Percentiles rank a stretch among this genome's conserved stretches.
phyloP scores from a whole-genome alignment of 2,113 vertebrate genomes.

The Daboia siamensis region DNA sequence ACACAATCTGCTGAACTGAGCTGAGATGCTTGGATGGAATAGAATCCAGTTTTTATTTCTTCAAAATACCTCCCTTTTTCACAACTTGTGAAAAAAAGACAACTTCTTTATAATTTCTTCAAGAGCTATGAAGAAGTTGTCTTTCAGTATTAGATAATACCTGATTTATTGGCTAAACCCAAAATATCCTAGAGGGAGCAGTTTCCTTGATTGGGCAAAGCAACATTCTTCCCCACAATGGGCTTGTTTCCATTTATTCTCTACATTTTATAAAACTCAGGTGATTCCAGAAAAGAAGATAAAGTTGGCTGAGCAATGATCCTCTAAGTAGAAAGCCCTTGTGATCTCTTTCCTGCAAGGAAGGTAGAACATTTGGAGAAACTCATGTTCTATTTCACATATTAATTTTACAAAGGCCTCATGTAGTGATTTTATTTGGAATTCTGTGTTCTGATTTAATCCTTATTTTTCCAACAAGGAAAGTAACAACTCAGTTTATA shows the following conservation, averaged over 20 bases:
- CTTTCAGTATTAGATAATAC: background rate
- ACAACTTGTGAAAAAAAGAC: background rate
- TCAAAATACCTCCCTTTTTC: background rate
- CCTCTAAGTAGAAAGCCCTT: background rate
- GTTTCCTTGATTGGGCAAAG: background rate
- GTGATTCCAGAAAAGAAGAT: background rate
- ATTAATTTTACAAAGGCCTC: background rate
- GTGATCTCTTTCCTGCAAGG: background rate
- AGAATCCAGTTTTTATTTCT: background rate
- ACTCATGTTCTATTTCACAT: background rate
- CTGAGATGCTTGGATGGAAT: background rate
- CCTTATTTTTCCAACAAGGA: background rate
- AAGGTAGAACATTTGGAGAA: background rate
- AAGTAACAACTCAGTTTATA: background rate
- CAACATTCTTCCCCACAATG: background rate
- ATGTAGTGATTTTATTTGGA: background rate
- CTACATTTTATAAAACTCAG: background rate
- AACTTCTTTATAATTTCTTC: background rate
- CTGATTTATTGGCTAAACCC: background rate
- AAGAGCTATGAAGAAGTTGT: background rate
- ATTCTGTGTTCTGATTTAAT: background rate
- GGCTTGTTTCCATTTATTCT: background rate
- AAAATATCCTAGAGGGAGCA: background rate
- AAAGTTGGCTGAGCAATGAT: background rate
- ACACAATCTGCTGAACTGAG: background rate